phyloP scores from a whole-genome alignment of 2,797 vertebrate genomes.

The Paedocypris micromegethes region DNA sequence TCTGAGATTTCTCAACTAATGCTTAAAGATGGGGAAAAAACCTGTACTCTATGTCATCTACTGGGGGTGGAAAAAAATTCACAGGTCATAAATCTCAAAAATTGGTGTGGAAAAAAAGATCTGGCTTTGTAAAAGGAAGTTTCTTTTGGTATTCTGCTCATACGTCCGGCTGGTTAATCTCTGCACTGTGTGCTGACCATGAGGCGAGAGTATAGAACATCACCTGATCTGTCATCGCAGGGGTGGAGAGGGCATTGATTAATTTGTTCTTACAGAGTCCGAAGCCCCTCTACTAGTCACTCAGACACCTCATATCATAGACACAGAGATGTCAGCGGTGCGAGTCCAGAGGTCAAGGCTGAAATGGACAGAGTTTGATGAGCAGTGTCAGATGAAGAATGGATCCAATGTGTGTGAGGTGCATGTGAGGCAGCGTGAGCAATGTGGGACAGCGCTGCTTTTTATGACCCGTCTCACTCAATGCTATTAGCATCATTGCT shows the following conservation, averaged over 20 bases:
- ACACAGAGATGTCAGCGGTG: conserved; percentile 11
- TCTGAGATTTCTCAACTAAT: too few species aligned
- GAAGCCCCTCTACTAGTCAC: conserved; percentile 21
- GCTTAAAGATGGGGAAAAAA: conserved; percentile 1
- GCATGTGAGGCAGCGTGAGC: conserved; percentile 34
- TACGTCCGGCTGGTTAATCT: conserved; percentile 36
- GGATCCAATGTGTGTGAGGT: conserved; percentile 11
- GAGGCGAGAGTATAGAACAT: conserved; percentile 25
- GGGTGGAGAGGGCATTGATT: conserved; percentile 29
- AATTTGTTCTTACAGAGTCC: conserved; percentile 26
- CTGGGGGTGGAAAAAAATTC: conserved; percentile 27
- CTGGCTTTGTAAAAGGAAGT: background rate
- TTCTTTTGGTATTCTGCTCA: conserved; percentile 8
- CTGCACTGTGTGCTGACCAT: conserved; percentile 20
- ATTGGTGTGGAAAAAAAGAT: conserved; percentile 26
- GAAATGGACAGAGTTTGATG: conserved; percentile 26
- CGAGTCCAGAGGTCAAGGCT: conserved; percentile 21
- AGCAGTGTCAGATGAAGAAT: conserved; percentile 21
- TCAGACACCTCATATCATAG: conserved; percentile 17
- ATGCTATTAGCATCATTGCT: conserved; percentile 42
- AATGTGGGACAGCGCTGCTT: conserved; percentile 40
- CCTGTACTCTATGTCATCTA: conserved; percentile 28
- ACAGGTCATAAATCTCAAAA: conserved; percentile 41
- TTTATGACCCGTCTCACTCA: conserved; percentile 32
- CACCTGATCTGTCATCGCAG: conserved; percentile 29